Evolutionary conservation across 2,113 vertebrate species (phyloP), one percentile per base, ranked within the genome.

Genomic region (Picathartes gymnocephalus): DNA sequence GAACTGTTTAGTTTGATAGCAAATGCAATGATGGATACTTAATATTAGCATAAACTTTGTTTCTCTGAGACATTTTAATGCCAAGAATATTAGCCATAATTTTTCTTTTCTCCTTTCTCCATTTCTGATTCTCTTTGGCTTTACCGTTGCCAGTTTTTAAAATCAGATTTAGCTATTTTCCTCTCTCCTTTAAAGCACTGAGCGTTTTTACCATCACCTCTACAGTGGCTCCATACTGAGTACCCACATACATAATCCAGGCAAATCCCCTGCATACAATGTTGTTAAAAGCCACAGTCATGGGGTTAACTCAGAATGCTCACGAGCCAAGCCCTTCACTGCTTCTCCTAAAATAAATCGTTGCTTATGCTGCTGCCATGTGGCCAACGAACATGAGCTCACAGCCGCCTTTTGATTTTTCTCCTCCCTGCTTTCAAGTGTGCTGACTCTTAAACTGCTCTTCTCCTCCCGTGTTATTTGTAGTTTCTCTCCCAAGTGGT

Each of bases 301-400:
- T 3, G 42, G 51, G 15, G 37, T 79, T 91, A 91, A 42, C 35
- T 89, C 15, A 6, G 65, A 89, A 68, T 81, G 65, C 65, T 86
- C 58, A 28, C 0, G 10, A 92, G 86, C 86, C 91, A 89, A 95
- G 31, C 66, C 40, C 33, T 84, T 78, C 64, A 58, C 88, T 1
- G 3, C 85, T 80, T 76, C 48, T 79, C 81, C 81, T 79, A 65
- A 95, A 96, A 92, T 87, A 97, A 95, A 87, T 91, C 0, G 1
- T 85, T 90, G 78, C 71, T 95, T 91, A 73, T 82, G 71, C 66
- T 95, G 65, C 87, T 95, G 89, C 95, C 86, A 80, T 94, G 72
- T 95, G 89, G 89, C 45, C 62, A 35, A 30, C 0, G 4, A 94
- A 80, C 57, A 40, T 7, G 73, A 91, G 81, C 80, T 92, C 12